These are phyloP conservation scores for Telmatherina bonti DNA, from an alignment of 2,797 vertebrate species.

Conservation along the genomic window DNA sequence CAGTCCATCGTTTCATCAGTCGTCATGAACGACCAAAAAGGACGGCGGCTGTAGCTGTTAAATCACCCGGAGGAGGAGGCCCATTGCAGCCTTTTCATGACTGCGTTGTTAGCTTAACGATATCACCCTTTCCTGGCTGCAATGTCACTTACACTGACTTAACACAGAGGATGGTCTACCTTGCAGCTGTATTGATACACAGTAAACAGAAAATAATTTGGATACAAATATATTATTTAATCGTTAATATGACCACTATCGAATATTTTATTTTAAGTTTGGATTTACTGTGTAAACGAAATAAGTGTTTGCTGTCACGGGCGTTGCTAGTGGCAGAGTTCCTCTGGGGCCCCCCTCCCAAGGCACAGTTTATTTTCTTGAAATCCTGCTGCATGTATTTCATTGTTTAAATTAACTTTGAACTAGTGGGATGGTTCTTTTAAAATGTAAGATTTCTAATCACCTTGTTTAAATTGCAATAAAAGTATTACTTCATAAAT, in stretches of 20 bases:
- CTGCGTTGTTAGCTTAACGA: constrained; percentile 54
- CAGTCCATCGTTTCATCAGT: constrained; percentile 32
- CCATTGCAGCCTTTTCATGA: constrained; percentile 45
- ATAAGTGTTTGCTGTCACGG: constrained; percentile 24
- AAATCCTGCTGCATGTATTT: neutral
- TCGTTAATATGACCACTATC: constrained; percentile 74
- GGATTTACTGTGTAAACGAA: constrained; percentile 39
- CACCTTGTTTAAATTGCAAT: too few relatives aligned
- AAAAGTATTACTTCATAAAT: too few relatives aligned
- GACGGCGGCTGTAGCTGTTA: constrained; percentile 44
- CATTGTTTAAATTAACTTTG: neutral
- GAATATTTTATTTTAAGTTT: constrained; percentile 67
- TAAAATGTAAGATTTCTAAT: neutral
- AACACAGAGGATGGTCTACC: constrained; percentile 9
- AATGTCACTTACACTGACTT: constrained; percentile 57
- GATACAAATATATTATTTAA: constrained; percentile 31
- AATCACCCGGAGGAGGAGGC: constrained; percentile 70
- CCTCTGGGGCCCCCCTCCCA: neutral
- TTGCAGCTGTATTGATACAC: constrained; percentile 18
- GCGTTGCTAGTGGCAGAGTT: neutral
- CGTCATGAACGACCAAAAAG: constrained; percentile 26
- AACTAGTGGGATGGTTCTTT: neutral
- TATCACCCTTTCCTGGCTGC: constrained; percentile 35
- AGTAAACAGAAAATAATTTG: constrained; percentile 18
- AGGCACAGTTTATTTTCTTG: neutral